Conservation (phyloP, 1,140 invertebrate species). For the Drosophila santomea region DNA sequence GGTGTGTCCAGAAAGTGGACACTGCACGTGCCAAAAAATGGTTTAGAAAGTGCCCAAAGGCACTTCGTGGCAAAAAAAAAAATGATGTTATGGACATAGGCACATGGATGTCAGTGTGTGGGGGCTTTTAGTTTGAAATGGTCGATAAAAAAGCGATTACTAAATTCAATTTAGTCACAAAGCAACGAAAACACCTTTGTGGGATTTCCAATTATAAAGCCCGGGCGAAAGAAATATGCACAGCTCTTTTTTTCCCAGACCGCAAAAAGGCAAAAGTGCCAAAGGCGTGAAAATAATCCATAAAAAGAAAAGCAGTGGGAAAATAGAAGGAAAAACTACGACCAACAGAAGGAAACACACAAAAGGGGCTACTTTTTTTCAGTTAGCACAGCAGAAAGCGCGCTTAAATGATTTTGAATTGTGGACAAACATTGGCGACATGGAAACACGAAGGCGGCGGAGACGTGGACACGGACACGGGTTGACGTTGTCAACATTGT, state of each 20-base stretch:
- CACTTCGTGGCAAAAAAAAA: conserved; percentile 15
- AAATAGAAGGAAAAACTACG: conserved; percentile 25
- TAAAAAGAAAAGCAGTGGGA: conserved; percentile 45
- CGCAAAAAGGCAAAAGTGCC: conserved; percentile 70
- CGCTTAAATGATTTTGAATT: conserved; percentile 82
- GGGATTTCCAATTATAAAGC: conserved; percentile 79
- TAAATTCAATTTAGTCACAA: conserved; percentile 83
- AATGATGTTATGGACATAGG: background rate
- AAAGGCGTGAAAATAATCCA: conserved; percentile 75
- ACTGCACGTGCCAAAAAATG: conserved; percentile 40
- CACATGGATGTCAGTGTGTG: background rate
- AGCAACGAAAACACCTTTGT: conserved; percentile 78
- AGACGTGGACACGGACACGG: conserved; percentile 44
- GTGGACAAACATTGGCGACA: conserved; percentile 64
- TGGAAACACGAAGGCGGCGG: conserved; percentile 32
- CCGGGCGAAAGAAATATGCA: conserved; percentile 65
- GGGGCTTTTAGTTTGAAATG: conserved; percentile 46
- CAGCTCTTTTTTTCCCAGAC: conserved; percentile 19
- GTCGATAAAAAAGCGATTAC: conserved; percentile 75
- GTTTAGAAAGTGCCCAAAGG: conserved; percentile 53
- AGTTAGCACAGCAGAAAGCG: conserved; percentile 41
- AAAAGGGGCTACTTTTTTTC: conserved; percentile 23
- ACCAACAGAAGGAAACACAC: conserved; percentile 46
- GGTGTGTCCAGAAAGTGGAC: conserved; percentile 15
- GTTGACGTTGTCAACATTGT: conserved; percentile 76